Base-by-base conservation (phyloP, 2,888 invertebrate genomes). In the Bedellia somnulentella region DNA sequence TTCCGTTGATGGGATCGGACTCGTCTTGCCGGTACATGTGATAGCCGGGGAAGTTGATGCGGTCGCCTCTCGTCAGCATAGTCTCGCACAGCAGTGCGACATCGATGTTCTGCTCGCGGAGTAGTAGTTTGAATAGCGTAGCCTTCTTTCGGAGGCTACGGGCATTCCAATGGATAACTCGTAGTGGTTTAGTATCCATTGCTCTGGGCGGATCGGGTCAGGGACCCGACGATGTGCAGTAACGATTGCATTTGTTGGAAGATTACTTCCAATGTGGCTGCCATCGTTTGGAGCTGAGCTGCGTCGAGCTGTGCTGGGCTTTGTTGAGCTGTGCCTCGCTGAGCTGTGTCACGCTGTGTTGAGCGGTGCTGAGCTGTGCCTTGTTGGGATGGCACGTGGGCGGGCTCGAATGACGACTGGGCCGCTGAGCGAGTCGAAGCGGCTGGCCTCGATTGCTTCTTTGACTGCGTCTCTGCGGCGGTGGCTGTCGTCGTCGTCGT, bases 31-130 rank as follows among this genome's bases (percentile, higher is more conserved):
- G 17, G 23, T 31, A 27, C 12, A 15, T 13, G 5, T n/a, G 4
- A 15, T 15, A 30, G 15, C 18, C 18, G 9, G 15, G 8, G 3
- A 26, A 3, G 13, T 16, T 8, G 4, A 27, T 14, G 5, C 27
- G 10, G 2, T 5, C 11, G 15, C 3, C 11, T 10, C n/a, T n/a
- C 5, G 3, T 9, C 9, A 27, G 3, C 15, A 15, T 18, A 2
- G 32, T 32, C 32, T 27, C 32, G 17, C 32, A 10, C 15, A 27
- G 15, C 15, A 32, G 27, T 2, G 25, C 23, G 3, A 27, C 10
- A 12, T 31, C 13, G 1, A 23, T 8, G 27, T 32, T 16, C 12
- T 32, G 27, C 23, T 2, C 12, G 17, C 15, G 13, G 14, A 24
- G 14, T 17, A 24, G 25, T 2, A 17, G 11, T 3, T 24, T 8